These are phyloP conservation scores for Taenioides sp. DNA, from an alignment of 2,797 vertebrate species.

Conservation along the genomic window DNA sequence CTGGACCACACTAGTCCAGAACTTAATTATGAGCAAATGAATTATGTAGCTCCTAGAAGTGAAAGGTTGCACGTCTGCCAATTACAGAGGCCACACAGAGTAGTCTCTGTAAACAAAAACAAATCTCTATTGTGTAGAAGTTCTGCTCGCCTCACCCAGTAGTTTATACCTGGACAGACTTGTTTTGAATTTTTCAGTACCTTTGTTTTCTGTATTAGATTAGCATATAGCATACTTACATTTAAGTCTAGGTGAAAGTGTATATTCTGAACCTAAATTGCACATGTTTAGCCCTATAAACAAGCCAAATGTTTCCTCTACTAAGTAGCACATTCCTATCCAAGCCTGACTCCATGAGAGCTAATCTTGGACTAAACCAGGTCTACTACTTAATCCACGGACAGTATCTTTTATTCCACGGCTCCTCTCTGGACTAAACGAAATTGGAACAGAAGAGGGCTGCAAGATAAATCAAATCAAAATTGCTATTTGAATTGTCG, in stretches of 20 bases:
- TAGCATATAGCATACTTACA: background rate
- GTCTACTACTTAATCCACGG: too few species aligned
- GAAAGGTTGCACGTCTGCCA: background rate
- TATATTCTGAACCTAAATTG: background rate
- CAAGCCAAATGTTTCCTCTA: too few species aligned
- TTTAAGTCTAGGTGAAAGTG: background rate
- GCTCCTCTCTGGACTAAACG: too few species aligned
- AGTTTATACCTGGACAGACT: background rate
- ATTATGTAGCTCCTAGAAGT: background rate
- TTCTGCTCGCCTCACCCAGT: background rate
- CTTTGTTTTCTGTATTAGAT: background rate
- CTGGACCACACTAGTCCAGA: background rate
- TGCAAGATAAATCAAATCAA: too few species aligned
- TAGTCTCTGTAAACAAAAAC: background rate
- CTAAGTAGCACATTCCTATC: too few species aligned
- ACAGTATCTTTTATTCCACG: too few species aligned
- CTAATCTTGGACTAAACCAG: too few species aligned
- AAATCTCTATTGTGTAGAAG: background rate
- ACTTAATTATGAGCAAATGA: background rate
- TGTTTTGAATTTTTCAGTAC: background rate
- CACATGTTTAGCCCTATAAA: too few species aligned
- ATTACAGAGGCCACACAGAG: background rate
- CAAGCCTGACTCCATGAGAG: too few species aligned
- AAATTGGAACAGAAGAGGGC: too few species aligned
- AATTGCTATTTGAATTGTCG: too few species aligned